Evolutionary conservation across 2,113 vertebrate genomes (phyloP).

Genomic region (Balaenoptera acutorostrata): DNA sequence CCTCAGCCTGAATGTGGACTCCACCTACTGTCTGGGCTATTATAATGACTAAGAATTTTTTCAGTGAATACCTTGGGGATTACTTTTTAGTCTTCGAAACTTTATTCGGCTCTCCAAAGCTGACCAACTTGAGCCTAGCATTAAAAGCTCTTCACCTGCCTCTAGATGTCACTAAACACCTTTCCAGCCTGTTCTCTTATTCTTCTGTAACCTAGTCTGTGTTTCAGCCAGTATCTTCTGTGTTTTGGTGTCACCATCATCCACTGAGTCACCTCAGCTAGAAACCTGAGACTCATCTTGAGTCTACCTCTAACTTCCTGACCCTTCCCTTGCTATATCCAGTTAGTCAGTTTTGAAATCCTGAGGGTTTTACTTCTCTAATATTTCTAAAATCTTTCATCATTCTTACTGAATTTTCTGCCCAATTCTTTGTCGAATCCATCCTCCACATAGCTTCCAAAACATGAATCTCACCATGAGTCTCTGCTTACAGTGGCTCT

Average conservation of each 20-base stretch:
- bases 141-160: background rate
- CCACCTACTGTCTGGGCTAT: background rate
- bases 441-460: background rate
- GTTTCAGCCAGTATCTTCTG: background rate
- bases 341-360: background rate
- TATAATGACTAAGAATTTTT: background rate
- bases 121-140: background rate
- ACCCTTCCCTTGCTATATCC: background rate
- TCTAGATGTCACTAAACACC: fast-evolving
- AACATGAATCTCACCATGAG: background rate
- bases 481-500: background rate
- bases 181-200: too few relatives aligned
- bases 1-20: background rate
- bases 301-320: background rate
- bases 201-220: background rate
- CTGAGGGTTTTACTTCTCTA: background rate
- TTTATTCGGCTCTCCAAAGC: background rate
- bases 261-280: background rate
- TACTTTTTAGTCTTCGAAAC: background rate
- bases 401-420: background rate
- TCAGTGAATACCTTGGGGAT: background rate
- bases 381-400: background rate
- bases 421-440: background rate
- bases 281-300: background rate
- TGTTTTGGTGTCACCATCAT: background rate